Evolutionary conservation across 1,140 invertebrate species (phyloP), one percentile per base, ranked within the genome.

Genomic region (Zaprionus gabonicus): DNA sequence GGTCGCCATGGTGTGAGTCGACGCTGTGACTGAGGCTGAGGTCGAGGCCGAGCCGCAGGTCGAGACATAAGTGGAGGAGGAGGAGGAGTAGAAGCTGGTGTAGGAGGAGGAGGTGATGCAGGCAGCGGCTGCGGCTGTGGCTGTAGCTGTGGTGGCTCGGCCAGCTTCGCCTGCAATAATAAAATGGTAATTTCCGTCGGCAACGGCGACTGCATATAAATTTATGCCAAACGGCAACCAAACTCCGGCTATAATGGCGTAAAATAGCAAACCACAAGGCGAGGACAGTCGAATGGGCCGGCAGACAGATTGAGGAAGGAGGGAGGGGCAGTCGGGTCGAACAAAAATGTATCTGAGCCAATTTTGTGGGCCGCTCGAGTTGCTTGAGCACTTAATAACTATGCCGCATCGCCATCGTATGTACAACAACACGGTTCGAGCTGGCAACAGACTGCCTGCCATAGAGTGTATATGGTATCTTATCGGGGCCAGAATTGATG

Each of bases 151-250:
- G 46, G 58, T 63, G 27, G 31, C 56, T 41, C 3, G 53, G 17
- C 65, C 58, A 46, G 46, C 41, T 68, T 51, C 53, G 78, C 66
- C 78, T 84, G 84, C 81, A 88, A 88, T 88, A 88, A 88, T 88
- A 88, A 88, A 88, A 88, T 88, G 84, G 84, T 88, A 88, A 88
- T 88, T 88, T 88, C 84, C 83, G 82, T 80, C 70, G 31, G 28
- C 68, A 71, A 49, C 71, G 55, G 38, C 64, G 58, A 76, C 58
- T 79, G 72, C 77, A 80, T 81, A 90, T 84, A 88, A 88, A 87
- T 88, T 80, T 87, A 85, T 87, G 78, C 84, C 83, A 83, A 81
- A 70, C 78, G 84, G 80, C 81, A 85, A 81, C 63, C 77, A 78
- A 87, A 78, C 77, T 78, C 65, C 65, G 60, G 66, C 75, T 73